These are phyloP conservation scores for Carassius carassius DNA, from an alignment of 2,113 vertebrate genomes.

Conservation along the genomic window DNA sequence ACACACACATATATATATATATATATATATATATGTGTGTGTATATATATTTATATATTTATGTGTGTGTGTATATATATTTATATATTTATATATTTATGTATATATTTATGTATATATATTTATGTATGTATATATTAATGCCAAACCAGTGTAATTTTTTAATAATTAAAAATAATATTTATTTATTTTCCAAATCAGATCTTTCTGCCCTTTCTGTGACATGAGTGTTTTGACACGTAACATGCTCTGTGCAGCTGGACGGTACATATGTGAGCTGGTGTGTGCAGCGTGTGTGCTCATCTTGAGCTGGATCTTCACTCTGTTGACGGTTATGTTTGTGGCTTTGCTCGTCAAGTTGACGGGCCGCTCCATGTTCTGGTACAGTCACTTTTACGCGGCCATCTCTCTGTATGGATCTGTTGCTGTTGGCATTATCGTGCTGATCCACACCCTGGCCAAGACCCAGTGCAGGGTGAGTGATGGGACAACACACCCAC, in stretches of 20 bases:
- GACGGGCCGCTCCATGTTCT: constrained; percentile 87
- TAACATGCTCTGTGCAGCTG: constrained; percentile 55
- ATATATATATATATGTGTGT: no score
- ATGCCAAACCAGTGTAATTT: no score
- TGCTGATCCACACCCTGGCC: constrained; percentile 86
- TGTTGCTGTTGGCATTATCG: constrained; percentile 80
- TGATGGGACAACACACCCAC: background rate
- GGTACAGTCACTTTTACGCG: constrained; percentile 92
- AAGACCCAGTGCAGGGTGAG: constrained; percentile 91
- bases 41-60: no score
- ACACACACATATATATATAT: no score
- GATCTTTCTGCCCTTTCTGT: no score
- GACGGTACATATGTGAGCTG: constrained; percentile 80
- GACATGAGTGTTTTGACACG: no score
- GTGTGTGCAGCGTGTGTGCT: constrained; percentile 78
- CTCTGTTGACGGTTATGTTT: constrained; percentile 81
- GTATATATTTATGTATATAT: no score
- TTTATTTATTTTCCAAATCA: no score
- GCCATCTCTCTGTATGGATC: constrained; percentile 87
- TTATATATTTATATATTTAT: no score
- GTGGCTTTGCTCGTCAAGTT: constrained; percentile 85
- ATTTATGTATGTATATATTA: no score
- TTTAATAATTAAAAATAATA: no score
- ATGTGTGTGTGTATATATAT: no score
- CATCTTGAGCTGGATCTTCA: constrained; percentile 82